Evolutionary conservation across 2,888 invertebrate genomes (phyloP).

Genomic region (Agriotes lineatus): DNA sequence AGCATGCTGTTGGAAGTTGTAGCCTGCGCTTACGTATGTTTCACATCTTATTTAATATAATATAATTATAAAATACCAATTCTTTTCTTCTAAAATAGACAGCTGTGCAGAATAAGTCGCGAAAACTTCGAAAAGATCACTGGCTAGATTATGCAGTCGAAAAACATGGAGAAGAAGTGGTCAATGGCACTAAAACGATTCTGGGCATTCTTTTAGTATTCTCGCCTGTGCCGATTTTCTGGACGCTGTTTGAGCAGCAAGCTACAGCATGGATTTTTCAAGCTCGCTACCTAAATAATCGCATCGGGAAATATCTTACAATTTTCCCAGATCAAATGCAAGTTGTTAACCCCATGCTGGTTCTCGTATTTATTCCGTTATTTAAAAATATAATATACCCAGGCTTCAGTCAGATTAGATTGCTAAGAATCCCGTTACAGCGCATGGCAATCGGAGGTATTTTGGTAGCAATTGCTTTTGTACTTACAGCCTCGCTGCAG

Average conservation of each 20-base stretch:
- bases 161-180: neutral
- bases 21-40: neutral
- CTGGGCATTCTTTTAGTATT: neutral
- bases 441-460: neutral
- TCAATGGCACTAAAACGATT: neutral
- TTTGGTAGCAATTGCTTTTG: neutral
- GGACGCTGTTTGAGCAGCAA: neutral
- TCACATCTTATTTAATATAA: no score
- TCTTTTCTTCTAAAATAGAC: neutral
- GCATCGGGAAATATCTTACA: neutral
- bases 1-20: neutral
- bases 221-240: neutral
- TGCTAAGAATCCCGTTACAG: neutral
- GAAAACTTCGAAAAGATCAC: neutral
- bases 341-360: neutral
- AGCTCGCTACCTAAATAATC: neutral
- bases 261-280: slow-evolving; percentile 4
- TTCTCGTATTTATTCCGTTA: neutral
- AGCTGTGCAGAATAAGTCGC: neutral
- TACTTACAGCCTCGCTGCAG: neutral
- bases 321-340: neutral
- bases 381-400: slow-evolving; percentile 7
- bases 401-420: neutral
- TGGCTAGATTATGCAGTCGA: slow-evolving; percentile 7
- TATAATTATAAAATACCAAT: no score